phyloP scores from a whole-genome alignment of 2,113 vertebrate genomes.

The Xiphophorus maculatus region DNA sequence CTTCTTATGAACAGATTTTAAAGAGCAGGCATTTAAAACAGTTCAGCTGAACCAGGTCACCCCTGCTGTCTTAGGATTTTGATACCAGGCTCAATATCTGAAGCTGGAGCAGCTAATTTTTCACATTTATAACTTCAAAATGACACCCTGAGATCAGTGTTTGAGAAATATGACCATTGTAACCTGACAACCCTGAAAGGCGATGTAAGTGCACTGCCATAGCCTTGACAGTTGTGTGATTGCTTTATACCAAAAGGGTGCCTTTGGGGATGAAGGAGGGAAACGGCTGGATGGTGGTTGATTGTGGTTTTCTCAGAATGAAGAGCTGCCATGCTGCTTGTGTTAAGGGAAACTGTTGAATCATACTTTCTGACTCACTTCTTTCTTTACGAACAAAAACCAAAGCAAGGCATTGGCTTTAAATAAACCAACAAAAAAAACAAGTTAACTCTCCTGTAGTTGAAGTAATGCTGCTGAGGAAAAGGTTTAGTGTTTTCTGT shows the following conservation, averaged over 20 bases:
- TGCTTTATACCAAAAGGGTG: conserved; percentile 33
- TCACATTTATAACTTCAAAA: conserved; percentile 11
- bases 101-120: not conserved
- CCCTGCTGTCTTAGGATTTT: conserved; percentile 1
- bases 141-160: conserved; percentile 10
- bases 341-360: conserved; percentile 19
- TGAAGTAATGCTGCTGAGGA: too few species aligned
- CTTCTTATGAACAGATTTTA: not conserved
- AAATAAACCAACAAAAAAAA: not conserved
- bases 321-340: not conserved
- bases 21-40: conserved; percentile 3
- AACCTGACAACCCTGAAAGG: conserved; percentile 27
- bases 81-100: conserved; percentile 1
- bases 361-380: not conserved
- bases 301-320: conserved; percentile 25
- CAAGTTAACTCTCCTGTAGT: too few species aligned
- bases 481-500: too few species aligned
- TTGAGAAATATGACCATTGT: conserved; percentile 29
- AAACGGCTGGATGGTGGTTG: conserved; percentile 38
- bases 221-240: conserved; percentile 29
- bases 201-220: conserved; percentile 48
- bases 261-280: conserved; percentile 29
- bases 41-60: conserved; percentile 1
- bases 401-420: not conserved
- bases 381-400: not conserved